Conservation (phyloP, 1,140 invertebrate genomes). For the Diorhabda carinulata region DNA sequence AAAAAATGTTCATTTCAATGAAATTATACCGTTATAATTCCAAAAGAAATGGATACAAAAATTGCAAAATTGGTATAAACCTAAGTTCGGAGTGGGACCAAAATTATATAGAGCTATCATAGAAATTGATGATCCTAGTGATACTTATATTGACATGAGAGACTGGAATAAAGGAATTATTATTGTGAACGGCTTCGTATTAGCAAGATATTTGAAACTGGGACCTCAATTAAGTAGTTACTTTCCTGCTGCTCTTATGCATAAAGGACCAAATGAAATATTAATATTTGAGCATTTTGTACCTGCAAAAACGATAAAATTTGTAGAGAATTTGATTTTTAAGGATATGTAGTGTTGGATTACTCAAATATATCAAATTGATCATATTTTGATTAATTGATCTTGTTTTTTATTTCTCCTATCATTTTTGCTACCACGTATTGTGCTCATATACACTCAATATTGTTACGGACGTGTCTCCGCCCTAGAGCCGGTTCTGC, state of each 20-base stretch:
- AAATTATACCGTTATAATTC: slow-evolving; percentile 54
- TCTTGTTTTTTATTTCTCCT: too few relatives aligned
- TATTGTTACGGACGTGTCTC: too few relatives aligned
- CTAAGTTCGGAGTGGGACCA: slow-evolving; percentile 33
- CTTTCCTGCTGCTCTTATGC: slow-evolving; percentile 56
- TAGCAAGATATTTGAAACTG: slow-evolving; percentile 55
- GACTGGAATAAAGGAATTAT: slow-evolving; percentile 57
- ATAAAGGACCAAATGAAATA: slow-evolving; percentile 51
- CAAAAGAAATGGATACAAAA: slow-evolving; percentile 45
- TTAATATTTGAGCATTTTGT: slow-evolving; percentile 46
- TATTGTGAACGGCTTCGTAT: slow-evolving; percentile 63
- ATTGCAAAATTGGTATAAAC: slow-evolving; percentile 29
- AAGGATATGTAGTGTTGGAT: too few relatives aligned
- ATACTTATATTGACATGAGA: slow-evolving; percentile 48
- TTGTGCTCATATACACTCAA: too few relatives aligned
- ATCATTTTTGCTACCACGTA: too few relatives aligned
- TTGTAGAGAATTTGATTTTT: slow-evolving; percentile 27
- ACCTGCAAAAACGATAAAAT: slow-evolving; percentile 25
- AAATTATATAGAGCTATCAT: slow-evolving; percentile 40
- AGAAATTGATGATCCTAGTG: slow-evolving; percentile 28
- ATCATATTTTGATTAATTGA: too few relatives aligned
- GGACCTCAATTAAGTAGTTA: slow-evolving; percentile 60
- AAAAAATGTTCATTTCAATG: slow-evolving; percentile 46
- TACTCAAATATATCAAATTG: too few relatives aligned
- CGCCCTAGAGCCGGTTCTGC: too few relatives aligned